These are phyloP conservation scores for Strix uralensis DNA, from an alignment of 2,113 vertebrate genomes.

Conservation along the genomic window DNA sequence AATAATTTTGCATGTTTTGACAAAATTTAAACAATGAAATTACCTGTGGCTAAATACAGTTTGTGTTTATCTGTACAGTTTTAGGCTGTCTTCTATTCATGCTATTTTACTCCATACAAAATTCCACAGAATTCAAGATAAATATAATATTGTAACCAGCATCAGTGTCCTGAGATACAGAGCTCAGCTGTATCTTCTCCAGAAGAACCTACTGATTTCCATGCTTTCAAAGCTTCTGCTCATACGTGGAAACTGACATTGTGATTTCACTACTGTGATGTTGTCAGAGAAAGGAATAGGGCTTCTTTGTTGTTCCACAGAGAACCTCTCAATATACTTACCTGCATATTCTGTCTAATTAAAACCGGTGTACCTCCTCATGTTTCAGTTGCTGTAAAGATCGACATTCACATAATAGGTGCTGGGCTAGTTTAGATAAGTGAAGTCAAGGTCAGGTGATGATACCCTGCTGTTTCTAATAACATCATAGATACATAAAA, in stretches of 20 bases:
- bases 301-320: neutral
- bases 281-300: neutral
- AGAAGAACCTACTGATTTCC: neutral
- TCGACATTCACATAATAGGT: accelerated
- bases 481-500: neutral
- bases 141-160: neutral
- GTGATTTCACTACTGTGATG: neutral
- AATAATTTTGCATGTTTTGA: neutral
- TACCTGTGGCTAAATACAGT: neutral
- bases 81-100: neutral
- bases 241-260: neutral
- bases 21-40: neutral
- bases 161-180: neutral
- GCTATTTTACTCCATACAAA: neutral
- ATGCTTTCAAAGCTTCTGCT: neutral
- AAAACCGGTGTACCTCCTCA: neutral
- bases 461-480: neutral
- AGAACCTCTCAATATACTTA: neutral
- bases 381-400: neutral
- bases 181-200: neutral
- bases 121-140: neutral
- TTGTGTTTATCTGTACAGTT: neutral
- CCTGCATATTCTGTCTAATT: neutral
- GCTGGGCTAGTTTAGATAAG: neutral
- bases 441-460: neutral